Conservation (phyloP, 1,140 invertebrate species). For the Papilio dardanus region DNA sequence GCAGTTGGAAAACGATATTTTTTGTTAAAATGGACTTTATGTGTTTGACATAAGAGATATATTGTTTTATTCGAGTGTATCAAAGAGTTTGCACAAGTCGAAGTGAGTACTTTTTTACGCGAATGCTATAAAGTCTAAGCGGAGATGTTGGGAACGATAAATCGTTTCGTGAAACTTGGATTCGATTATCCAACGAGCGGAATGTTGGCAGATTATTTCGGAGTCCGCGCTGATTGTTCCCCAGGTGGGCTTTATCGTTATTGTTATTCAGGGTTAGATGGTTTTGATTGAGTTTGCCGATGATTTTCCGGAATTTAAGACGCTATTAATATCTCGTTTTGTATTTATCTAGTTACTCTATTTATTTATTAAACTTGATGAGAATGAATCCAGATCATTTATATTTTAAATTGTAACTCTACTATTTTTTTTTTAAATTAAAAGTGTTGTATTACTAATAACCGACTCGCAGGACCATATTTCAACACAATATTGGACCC, state of each 20-base stretch:
- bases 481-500: no score
- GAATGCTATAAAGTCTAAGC: slow-evolving; percentile 60
- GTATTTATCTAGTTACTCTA: no score
- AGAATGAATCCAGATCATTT: no score
- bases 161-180: slow-evolving; percentile 60
- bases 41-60: not conserved
- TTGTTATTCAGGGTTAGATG: slow-evolving; percentile 38
- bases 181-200: slow-evolving; percentile 61
- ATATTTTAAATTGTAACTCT: no score
- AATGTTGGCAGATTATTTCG: slow-evolving; percentile 51
- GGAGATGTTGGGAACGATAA: slow-evolving; percentile 60
- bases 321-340: not conserved
- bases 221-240: slow-evolving; percentile 43
- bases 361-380: no score
- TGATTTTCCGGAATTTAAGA: slow-evolving; percentile 11
- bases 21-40: slow-evolving; percentile 43
- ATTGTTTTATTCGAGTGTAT: not conserved
- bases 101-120: slow-evolving; percentile 56
- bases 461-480: no score
- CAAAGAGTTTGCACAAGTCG: slow-evolving; percentile 42
- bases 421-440: no score
- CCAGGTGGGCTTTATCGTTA: slow-evolving; percentile 61
- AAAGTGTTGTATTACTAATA: no score
- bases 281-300: slow-evolving; percentile 14
- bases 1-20: slow-evolving; percentile 4